Conservation (phyloP, 2,888 invertebrate species). For the Drosophila formosana region DNA sequence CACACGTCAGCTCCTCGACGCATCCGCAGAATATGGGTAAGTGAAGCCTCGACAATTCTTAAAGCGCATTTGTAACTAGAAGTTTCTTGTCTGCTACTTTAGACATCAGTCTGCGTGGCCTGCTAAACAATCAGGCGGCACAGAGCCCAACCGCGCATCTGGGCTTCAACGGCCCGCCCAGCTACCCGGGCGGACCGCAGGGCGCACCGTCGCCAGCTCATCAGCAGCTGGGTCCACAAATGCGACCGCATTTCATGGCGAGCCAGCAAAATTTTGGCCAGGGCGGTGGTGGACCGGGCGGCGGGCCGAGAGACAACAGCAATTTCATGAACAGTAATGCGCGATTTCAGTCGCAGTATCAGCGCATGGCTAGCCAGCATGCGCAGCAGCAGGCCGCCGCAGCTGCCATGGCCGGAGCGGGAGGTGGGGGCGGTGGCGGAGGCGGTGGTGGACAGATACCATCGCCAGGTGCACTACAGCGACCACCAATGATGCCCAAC, state of each 20-base stretch:
- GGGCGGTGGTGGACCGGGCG: constrained; percentile 79
- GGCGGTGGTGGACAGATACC: constrained; percentile 82
- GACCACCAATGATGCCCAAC: constrained; percentile 84
- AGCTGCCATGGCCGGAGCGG: constrained; percentile 83
- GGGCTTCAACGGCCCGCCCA: constrained; percentile 84
- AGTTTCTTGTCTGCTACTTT: neutral
- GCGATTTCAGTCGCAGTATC: constrained; percentile 83
- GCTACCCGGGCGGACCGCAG: constrained; percentile 84
- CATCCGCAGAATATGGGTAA: constrained; percentile 88
- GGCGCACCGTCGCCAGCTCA: constrained; percentile 83
- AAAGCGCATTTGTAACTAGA: neutral
- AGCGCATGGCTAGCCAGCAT: constrained; percentile 86
- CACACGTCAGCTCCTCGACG: constrained; percentile 89
- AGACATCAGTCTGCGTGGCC: constrained; percentile 85
- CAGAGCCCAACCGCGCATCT: constrained; percentile 85
- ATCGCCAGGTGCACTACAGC: constrained; percentile 82
- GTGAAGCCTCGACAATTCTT: constrained; percentile 19
- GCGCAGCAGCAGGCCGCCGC: constrained; percentile 87
- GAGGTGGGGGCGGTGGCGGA: constrained; percentile 70
- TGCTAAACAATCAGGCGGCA: constrained; percentile 85
- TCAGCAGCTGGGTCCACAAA: constrained; percentile 83
- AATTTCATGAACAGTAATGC: constrained; percentile 85
- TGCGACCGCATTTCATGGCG: constrained; percentile 85
- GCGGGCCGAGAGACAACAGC: constrained; percentile 84
- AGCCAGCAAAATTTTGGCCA: constrained; percentile 84